A percentile compares a stretch with the other conserved stretches of the same genome.
Evolutionary conservation across 2,797 vertebrate species (phyloP).

Genomic region (Rhyacichthys aspro): DNA sequence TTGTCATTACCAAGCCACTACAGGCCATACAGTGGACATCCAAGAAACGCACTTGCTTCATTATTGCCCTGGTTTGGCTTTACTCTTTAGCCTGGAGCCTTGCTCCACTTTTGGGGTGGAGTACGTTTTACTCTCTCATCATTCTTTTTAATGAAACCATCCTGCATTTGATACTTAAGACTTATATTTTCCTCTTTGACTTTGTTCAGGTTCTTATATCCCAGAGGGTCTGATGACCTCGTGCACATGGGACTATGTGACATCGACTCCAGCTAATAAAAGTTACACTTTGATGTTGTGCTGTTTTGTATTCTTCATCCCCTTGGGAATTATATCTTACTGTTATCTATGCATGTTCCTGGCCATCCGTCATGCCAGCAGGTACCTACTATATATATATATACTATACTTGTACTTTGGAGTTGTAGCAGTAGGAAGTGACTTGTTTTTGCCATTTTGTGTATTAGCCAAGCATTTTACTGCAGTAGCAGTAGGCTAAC

Average conservation of each 20-base stretch:
- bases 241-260: slow-evolving; percentile 84
- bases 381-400: slow-evolving; percentile 50
- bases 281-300: slow-evolving; percentile 85
- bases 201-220: slow-evolving; percentile 78
- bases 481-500: too few species aligned
- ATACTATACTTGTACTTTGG: too few species aligned
- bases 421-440: too few species aligned
- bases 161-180: neutral
- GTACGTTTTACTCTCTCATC: slow-evolving; percentile 71
- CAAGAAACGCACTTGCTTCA: slow-evolving; percentile 81
- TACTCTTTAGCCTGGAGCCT: slow-evolving; percentile 94
- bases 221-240: slow-evolving; percentile 86
- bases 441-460: too few species aligned
- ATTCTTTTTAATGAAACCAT: neutral
- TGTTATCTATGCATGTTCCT: slow-evolving; percentile 84
- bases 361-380: slow-evolving; percentile 75
- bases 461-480: too few species aligned
- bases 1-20: slow-evolving; percentile 93
- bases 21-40: slow-evolving; percentile 85
- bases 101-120: slow-evolving; percentile 94
- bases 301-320: slow-evolving; percentile 84
- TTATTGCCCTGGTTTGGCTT: slow-evolving; percentile 87
- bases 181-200: neutral
- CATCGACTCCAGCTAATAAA: slow-evolving; percentile 76
- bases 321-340: slow-evolving; percentile 79